Base-by-base conservation (phyloP, 2,888 invertebrate genomes). In the Chouioia cunea region DNA sequence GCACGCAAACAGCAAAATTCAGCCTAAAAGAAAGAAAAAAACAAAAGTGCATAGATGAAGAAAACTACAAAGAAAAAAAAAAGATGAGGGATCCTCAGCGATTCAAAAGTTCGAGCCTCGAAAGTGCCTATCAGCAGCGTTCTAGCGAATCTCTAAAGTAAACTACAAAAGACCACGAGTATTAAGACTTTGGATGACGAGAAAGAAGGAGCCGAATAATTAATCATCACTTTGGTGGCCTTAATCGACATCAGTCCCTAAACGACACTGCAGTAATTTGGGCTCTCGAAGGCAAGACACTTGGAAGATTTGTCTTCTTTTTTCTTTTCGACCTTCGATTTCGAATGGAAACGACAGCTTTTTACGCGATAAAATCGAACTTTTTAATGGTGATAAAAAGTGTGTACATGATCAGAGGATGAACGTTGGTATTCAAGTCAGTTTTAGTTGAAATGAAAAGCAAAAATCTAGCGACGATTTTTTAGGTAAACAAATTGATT, bases 211-310 rank as follows among this genome's bases (percentile, higher is more conserved):
- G 50, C 53, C 48, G 57, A 62, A 69, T 73, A 74, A 72, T 74
- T 82, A 82, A 83, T 83, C 36, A 83, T 83, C 82, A 83, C 83
- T 83, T 80, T 82, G 82, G 84, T 84, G 84, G 85, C 85, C 85
- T 85, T 85, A 82, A 80, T 81, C 81, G 80, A 80, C 78, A 80
- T 76, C 77, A 79, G 80, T 78, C 79, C 77, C 77, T 77, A 77
- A 78, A 78, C 80, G 16, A 56, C 64, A 70, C 64, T 36, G 36
- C 36, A 36, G 10, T 70, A 64, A 82, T 82, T 81, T 79, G 77
- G 74, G 70, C 74, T 73, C 63, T 69, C 44, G 62, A 36, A 36
- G 36, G 36, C 36, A 36, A 36, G 36, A 36, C 36, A 10, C 27
- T 27, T 12, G n/a, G 10, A 36, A 36, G 36, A 36, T 36, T 36